Conservation (phyloP, 1,140 invertebrate species). For the Sipha flava region DNA sequence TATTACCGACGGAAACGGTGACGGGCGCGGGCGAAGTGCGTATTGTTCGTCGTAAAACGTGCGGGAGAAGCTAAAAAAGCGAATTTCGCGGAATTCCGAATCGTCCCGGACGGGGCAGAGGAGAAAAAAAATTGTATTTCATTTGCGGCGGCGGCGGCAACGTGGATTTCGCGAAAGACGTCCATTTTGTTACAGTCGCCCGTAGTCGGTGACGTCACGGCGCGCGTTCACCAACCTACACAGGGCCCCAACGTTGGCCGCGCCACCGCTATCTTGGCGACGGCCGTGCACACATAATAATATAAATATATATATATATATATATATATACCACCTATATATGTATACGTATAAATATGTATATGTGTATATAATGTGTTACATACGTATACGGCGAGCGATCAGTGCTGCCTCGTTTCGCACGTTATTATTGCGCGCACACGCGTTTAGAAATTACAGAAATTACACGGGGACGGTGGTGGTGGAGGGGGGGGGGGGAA, state of each 20-base stretch:
- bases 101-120: too few relatives aligned
- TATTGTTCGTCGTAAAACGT: too few relatives aligned
- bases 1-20: too few relatives aligned
- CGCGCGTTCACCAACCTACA: constrained; percentile 31
- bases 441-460: background rate
- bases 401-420: constrained; percentile 23
- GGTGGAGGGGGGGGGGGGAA: background rate
- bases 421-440: background rate
- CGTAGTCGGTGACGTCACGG: constrained; percentile 20
- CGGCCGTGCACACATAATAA: background rate
- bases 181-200: constrained; percentile 25
- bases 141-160: background rate
- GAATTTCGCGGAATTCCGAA: too few relatives aligned
- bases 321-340: too few relatives aligned
- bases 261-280: constrained; percentile 2
- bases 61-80: background rate
- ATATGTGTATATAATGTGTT: background rate
- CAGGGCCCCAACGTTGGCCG: constrained; percentile 22
- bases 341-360: background rate
- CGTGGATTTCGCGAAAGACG: constrained; percentile 23
- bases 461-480: background rate
- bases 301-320: background rate
- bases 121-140: background rate
- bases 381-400: background rate
- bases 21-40: too few relatives aligned